Evolutionary conservation across 1,140 invertebrate species (phyloP).

Genomic region (Asbolus verrucosus): DNA sequence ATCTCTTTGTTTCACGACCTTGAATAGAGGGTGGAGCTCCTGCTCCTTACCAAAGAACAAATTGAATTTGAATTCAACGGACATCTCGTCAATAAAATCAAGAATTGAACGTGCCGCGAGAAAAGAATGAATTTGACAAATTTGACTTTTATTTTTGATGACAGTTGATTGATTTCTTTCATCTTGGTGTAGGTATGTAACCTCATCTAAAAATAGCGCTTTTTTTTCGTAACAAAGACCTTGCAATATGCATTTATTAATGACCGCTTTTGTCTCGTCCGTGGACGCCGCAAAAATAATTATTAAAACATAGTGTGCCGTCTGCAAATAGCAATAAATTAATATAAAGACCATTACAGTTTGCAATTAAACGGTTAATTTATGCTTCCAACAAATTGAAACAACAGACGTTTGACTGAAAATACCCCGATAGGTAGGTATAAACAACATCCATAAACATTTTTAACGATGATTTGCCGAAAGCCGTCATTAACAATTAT

Average conservation of each 20-base stretch:
- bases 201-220: no score
- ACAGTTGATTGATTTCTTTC: no score
- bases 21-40: no score
- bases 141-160: no score
- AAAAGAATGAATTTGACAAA: no score
- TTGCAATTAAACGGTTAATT: conserved; percentile 7
- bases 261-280: background rate
- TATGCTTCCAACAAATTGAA: conserved; percentile 6
- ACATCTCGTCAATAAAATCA: no score
- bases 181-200: no score
- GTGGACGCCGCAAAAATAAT: conserved; percentile 7
- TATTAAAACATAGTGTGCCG: conserved; percentile 18
- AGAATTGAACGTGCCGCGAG: no score
- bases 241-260: background rate
- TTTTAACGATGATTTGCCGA: conserved; percentile 10
- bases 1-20: no score
- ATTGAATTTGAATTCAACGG: no score
- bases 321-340: conserved; percentile 30
- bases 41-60: no score
- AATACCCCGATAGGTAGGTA: conserved; percentile 14
- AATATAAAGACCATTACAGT: conserved; percentile 16
- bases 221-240: no score
- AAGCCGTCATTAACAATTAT: conserved; percentile 20
- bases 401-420: background rate
- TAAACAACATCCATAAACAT: conserved; percentile 7